A percentile compares a stretch with the other conserved stretches of the same genome.
Conservation (phyloP, 2,888 invertebrate species). For the Xestia rhomboidea region DNA sequence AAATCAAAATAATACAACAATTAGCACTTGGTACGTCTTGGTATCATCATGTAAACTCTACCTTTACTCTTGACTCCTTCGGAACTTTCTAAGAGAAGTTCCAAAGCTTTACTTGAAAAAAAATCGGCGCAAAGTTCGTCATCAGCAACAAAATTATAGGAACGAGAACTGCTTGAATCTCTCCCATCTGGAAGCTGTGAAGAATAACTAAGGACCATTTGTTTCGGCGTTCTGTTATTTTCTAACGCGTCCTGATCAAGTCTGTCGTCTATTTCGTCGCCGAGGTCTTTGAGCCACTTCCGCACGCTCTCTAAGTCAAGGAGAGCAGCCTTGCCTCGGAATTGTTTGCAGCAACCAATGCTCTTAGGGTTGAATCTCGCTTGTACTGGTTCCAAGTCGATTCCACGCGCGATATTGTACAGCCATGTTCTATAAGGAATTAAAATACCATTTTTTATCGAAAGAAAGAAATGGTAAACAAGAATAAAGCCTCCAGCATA, state of each 20-base stretch:
- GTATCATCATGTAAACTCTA: slow-evolving; percentile 54
- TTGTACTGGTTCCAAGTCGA: slow-evolving; percentile 96
- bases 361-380: slow-evolving; percentile 96
- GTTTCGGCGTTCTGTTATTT: slow-evolving; percentile 95
- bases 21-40: too few species aligned
- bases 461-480: neutral
- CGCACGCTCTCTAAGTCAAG: slow-evolving; percentile 92
- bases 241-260: slow-evolving; percentile 94
- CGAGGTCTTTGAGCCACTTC: slow-evolving; percentile 95
- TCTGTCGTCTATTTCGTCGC: slow-evolving; percentile 95
- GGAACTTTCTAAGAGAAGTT: slow-evolving; percentile 92
- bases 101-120: slow-evolving; percentile 92
- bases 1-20: neutral
- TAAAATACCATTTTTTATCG: slow-evolving; percentile 38
- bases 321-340: slow-evolving; percentile 95
- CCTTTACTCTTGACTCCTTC: slow-evolving; percentile 84
- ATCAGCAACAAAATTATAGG: slow-evolving; percentile 90
- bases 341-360: slow-evolving; percentile 98
- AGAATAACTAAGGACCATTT: slow-evolving; percentile 94
- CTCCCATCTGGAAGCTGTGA: slow-evolving; percentile 89
- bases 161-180: slow-evolving; percentile 92
- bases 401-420: slow-evolving; percentile 95
- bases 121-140: slow-evolving; percentile 92
- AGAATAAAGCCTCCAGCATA: neutral
- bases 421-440: slow-evolving; percentile 93